A percentile compares a stretch with the other conserved stretches of the same genome.
Evolutionary conservation across 2,888 invertebrate genomes (phyloP).

Genomic region (Orthosia incerta): DNA sequence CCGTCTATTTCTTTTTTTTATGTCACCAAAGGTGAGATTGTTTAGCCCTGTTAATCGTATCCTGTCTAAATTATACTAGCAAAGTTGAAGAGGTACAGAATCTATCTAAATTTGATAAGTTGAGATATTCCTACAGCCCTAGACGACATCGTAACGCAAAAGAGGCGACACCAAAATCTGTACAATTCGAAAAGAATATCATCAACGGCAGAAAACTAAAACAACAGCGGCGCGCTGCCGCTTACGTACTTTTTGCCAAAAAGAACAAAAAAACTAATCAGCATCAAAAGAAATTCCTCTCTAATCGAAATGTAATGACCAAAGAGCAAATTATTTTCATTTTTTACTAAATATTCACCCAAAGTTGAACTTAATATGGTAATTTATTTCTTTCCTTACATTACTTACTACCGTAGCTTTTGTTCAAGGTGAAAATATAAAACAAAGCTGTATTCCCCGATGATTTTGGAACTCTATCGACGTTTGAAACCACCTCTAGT

Average conservation of each 20-base stretch:
- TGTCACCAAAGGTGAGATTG: too few relatives aligned
- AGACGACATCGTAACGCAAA: background rate
- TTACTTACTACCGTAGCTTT: background rate
- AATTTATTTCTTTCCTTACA: background rate
- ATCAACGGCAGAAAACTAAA: conserved; percentile 4
- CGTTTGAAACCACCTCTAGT: too few relatives aligned
- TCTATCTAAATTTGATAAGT: background rate
- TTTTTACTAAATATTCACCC: conserved; percentile 27
- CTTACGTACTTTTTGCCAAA: background rate
- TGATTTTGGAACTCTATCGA: too few relatives aligned
- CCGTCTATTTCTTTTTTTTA: too few relatives aligned
- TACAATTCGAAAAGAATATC: background rate
- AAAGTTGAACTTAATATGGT: background rate
- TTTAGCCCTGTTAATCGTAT: background rate
- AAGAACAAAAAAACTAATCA: conserved; percentile 20
- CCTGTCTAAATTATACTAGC: background rate
- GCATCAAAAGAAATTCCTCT: conserved; percentile 24
- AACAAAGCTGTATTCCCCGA: too few relatives aligned
- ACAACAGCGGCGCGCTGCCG: too few relatives aligned
- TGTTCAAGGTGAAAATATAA: too few relatives aligned
- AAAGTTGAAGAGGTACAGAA: background rate
- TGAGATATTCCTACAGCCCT: background rate
- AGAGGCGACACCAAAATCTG: background rate
- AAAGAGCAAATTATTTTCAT: conserved; percentile 30
- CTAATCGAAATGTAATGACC: conserved; percentile 46